Conservation (phyloP, 1,140 invertebrate species). For the Diachasma alloeum region DNA sequence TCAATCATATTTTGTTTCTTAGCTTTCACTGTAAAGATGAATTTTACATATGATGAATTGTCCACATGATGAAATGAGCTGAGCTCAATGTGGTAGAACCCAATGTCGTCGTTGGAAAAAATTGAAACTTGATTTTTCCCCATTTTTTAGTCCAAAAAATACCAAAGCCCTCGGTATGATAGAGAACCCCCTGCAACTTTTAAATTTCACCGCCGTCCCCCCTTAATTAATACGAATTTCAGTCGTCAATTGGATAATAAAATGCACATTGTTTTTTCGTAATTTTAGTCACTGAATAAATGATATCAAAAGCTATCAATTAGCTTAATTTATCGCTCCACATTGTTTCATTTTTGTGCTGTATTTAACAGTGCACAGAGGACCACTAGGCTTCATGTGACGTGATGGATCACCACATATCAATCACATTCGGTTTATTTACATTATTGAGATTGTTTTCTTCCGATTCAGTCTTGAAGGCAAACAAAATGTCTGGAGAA, state of each 20-base stretch:
- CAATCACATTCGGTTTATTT: conserved; percentile 17
- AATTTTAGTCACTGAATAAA: neutral
- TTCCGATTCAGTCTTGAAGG: conserved; percentile 26
- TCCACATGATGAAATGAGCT: no score
- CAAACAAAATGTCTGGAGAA: neutral
- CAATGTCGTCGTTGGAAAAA: no score
- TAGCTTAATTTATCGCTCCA: neutral
- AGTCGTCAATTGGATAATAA: neutral
- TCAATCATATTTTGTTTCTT: no score
- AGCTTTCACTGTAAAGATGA: no score
- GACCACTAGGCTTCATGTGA: neutral
- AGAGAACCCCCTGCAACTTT: no score
- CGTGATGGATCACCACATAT: neutral
- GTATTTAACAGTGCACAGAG: neutral
- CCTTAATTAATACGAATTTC: neutral
- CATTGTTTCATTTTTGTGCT: neutral
- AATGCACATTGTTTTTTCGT: neutral
- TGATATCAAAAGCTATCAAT: neutral
- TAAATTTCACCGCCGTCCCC: no score
- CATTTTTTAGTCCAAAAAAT: no score
- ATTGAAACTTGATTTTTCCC: no score
- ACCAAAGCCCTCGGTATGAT: no score
- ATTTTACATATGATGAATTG: no score
- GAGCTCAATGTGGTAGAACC: no score
- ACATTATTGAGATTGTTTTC: neutral